phyloP scores from a whole-genome alignment of 2,888 invertebrate genomes.

The Drosophila imparisetae region DNA sequence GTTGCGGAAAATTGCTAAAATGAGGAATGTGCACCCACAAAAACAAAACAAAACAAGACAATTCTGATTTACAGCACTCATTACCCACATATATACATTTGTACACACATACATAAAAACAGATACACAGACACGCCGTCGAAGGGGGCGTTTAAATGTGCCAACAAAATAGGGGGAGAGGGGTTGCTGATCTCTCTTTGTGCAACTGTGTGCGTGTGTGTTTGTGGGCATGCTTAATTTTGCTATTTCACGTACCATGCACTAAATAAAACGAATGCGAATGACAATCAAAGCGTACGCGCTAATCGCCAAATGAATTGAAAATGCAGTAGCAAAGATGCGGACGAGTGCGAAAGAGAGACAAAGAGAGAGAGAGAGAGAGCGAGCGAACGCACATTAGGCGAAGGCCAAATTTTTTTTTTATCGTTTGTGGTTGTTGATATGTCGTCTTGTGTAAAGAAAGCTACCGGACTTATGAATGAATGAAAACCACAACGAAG shows the following conservation, averaged over 20 bases:
- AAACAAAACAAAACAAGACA: conserved; percentile 53
- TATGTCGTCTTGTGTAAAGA: conserved; percentile 21
- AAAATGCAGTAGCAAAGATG: conserved; percentile 44
- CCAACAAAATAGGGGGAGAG: conserved; percentile 39
- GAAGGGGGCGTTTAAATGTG: conserved; percentile 51
- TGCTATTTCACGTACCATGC: conserved; percentile 59
- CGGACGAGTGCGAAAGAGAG: conserved; percentile 4
- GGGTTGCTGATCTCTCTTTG: conserved; percentile 46
- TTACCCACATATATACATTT: conserved; percentile 37
- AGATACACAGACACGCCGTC: conserved; percentile 20
- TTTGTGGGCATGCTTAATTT: conserved; percentile 25
- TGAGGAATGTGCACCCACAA: conserved; percentile 58
- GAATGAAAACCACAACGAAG: conserved; percentile 45
- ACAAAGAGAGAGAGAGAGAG: conserved; percentile 14
- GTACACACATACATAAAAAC: background rate
- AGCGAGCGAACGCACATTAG: conserved; percentile 15
- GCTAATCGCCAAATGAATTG: conserved; percentile 56
- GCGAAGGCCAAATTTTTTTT: conserved; percentile 50
- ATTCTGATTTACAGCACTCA: conserved; percentile 68
- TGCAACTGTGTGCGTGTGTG: conserved; percentile 12
- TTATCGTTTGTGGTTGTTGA: conserved; percentile 17
- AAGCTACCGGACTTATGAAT: conserved; percentile 50
- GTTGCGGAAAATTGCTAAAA: conserved; percentile 41
- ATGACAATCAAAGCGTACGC: conserved; percentile 57
- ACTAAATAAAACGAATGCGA: conserved; percentile 51